These are phyloP conservation scores for Ectemnius cavifrons DNA, from an alignment of 2,888 invertebrate genomes.

Conservation along the genomic window DNA sequence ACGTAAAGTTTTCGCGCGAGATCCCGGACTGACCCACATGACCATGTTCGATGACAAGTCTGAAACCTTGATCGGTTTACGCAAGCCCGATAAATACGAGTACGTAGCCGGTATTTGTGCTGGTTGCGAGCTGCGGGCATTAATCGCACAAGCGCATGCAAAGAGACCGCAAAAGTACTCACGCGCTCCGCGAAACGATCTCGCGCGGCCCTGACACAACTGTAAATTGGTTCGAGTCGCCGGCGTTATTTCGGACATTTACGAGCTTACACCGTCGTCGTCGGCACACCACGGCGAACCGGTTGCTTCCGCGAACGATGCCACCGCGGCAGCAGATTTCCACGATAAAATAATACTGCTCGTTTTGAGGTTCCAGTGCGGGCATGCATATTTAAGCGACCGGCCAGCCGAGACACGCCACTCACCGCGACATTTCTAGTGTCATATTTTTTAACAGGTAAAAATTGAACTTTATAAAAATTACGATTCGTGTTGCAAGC, in stretches of 20 bases:
- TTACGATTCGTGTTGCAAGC: too few species aligned
- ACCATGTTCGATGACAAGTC: conserved; percentile 21
- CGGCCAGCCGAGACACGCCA: conserved; percentile 9
- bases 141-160: conserved; percentile 12
- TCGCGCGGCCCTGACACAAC: conserved; percentile 42
- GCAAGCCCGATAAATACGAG: conserved; percentile 21
- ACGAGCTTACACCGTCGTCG: conserved; percentile 29
- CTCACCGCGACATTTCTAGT: background rate
- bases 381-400: conserved; percentile 25
- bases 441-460: too few species aligned
- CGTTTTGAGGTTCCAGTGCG: conserved; percentile 33
- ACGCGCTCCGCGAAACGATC: conserved; percentile 30
- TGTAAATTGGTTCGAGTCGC: conserved; percentile 49
- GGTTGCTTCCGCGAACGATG: conserved; percentile 50
- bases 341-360: conserved; percentile 50
- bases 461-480: too few species aligned
- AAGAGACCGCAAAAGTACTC: background rate
- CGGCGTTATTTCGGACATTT: conserved; percentile 44
- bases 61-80: conserved; percentile 17
- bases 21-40: conserved; percentile 12
- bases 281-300: conserved; percentile 30
- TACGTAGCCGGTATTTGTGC: conserved; percentile 7
- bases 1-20: conserved; percentile 7
- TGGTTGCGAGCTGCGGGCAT: conserved; percentile 24
- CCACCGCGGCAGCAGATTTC: too few species aligned